phyloP scores from a whole-genome alignment of 2,797 vertebrate species.

The Acanthiza pusilla region DNA sequence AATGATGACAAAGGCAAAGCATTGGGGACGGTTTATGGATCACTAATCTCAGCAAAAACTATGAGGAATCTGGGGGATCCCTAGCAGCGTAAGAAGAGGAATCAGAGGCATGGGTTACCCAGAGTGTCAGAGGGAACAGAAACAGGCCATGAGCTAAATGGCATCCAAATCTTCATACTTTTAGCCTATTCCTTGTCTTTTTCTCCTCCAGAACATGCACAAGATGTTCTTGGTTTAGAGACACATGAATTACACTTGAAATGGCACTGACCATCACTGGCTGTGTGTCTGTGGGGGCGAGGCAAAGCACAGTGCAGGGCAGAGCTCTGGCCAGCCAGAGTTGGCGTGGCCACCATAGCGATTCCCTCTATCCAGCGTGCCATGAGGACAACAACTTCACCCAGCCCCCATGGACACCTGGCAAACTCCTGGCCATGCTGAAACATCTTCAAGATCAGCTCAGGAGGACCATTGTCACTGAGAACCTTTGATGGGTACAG shows the following conservation, averaged over 20 bases:
- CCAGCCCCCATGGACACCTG: background rate
- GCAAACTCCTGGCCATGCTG: background rate
- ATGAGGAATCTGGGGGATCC: background rate
- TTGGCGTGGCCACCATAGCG: background rate
- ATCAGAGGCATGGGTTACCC: background rate
- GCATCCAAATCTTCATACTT: background rate
- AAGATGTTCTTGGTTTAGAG: background rate
- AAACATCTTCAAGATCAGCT: background rate
- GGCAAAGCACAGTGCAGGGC: background rate
- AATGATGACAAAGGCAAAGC: background rate
- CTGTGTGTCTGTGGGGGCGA: background rate
- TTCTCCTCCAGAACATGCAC: background rate
- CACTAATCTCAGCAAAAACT: background rate
- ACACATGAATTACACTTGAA: background rate
- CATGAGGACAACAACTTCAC: too few species aligned
- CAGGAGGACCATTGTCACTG: background rate
- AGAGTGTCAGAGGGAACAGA: background rate
- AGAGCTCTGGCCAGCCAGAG: background rate
- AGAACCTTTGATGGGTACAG: background rate
- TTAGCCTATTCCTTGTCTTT: background rate
- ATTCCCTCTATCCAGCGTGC: too few species aligned
- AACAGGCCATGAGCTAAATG: rapidly evolving
- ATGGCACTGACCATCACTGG: background rate
- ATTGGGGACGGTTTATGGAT: background rate
- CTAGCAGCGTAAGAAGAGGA: background rate